phyloP scores from a whole-genome alignment of 2,888 invertebrate species.

The Phalera bucephala region DNA sequence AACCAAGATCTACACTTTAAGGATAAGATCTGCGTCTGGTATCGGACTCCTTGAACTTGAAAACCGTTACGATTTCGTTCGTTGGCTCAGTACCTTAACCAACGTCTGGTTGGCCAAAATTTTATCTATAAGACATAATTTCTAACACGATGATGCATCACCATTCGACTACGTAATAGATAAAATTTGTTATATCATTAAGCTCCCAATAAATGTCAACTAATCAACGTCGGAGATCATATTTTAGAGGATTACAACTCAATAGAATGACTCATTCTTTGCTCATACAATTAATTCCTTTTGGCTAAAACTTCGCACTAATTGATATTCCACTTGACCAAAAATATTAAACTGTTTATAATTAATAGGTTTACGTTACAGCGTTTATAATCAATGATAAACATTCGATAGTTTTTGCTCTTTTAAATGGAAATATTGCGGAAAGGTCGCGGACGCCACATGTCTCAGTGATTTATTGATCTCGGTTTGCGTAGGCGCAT shows the following conservation, averaged over 20 bases:
- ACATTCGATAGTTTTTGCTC: constrained; percentile 21
- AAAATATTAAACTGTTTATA: constrained; percentile 13
- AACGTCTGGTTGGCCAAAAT: no score
- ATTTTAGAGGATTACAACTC: not conserved
- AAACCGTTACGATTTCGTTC: no score
- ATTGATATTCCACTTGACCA: not conserved
- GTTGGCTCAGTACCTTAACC: no score
- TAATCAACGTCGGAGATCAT: not conserved
- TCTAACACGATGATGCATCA: no score
- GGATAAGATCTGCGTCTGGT: no score
- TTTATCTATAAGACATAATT: no score
- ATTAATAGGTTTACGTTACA: constrained; percentile 1
- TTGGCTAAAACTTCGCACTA: not conserved
- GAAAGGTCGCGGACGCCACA: constrained; percentile 42
- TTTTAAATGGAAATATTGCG: constrained; percentile 24
- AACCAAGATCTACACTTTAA: no score
- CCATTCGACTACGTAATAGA: no score
- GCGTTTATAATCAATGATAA: constrained; percentile 14
- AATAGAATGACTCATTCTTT: not conserved
- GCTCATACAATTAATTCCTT: not conserved
- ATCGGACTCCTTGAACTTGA: no score
- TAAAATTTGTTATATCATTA: no score
- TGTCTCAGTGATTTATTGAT: constrained; percentile 51
- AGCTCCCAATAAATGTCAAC: not conserved
- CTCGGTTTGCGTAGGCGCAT: constrained; percentile 52